Evolutionary conservation across 2,888 invertebrate species (phyloP).

Genomic region (Micoletzkya japonica): DNA sequence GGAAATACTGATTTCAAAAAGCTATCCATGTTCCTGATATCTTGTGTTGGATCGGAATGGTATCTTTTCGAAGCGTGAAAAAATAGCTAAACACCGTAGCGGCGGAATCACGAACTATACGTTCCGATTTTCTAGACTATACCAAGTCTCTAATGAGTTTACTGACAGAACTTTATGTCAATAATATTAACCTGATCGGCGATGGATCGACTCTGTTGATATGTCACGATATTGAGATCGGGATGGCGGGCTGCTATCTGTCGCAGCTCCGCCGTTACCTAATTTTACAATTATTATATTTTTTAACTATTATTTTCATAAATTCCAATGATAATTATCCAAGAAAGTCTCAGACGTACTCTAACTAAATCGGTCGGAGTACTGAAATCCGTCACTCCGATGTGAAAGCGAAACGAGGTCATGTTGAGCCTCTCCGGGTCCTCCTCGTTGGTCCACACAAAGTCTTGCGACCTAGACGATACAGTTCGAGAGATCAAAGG

Average conservation of each 20-base stretch:
- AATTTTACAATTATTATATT: slow-evolving; percentile 2
- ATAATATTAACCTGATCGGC: slow-evolving; percentile 63
- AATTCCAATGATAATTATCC: not conserved
- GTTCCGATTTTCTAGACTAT: no score
- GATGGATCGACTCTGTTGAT: slow-evolving; percentile 59
- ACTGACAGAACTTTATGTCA: no score
- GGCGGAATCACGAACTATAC: no score
- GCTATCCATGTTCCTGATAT: no score
- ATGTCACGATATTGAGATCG: slow-evolving; percentile 57
- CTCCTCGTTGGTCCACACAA: slow-evolving; percentile 54
- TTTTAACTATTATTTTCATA: not conserved
- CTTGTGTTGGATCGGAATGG: no score
- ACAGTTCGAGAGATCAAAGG: not conserved
- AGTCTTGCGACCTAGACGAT: slow-evolving; percentile 54
- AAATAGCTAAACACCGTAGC: no score
- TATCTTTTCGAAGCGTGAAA: no score
- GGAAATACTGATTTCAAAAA: no score
- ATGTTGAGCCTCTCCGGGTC: slow-evolving; percentile 39
- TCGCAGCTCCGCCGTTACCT: slow-evolving; percentile 42
- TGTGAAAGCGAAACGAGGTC: slow-evolving; percentile 49
- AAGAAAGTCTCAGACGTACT: slow-evolving; percentile 34
- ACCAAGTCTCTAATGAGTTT: no score
- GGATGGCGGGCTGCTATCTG: slow-evolving; percentile 52
- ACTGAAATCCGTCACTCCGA: slow-evolving; percentile 58
- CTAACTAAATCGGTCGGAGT: slow-evolving; percentile 59